Evolutionary conservation across 2,797 vertebrate genomes (phyloP).

Genomic region (Podarcis lilfordi): DNA sequence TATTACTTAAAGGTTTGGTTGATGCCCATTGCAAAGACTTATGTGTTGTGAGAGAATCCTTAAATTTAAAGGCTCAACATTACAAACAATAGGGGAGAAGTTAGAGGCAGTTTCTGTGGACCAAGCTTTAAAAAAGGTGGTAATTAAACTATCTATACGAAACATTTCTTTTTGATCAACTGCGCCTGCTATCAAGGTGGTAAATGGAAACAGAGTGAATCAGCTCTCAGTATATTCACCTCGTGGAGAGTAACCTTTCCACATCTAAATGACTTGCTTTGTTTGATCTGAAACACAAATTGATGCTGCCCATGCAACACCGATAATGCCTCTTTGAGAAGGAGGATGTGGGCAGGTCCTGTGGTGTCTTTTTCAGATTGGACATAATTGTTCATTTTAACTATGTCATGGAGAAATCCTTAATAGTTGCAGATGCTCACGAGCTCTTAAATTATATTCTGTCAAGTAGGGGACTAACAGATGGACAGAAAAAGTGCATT

Average conservation of each 20-base stretch:
- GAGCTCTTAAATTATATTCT: no score
- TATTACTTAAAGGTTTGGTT: conserved; percentile 58
- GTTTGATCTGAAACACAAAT: no score
- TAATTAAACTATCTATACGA: neutral
- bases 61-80: neutral
- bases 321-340: neutral
- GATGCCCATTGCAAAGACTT: conserved; percentile 46
- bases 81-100: neutral
- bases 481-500: no score
- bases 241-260: no score
- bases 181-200: neutral
- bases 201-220: neutral
- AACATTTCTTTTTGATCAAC: neutral
- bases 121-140: neutral
- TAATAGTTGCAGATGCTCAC: no score
- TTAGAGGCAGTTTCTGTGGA: neutral
- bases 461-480: no score
- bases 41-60: conserved; percentile 41
- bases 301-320: neutral
- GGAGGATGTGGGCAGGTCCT: neutral
- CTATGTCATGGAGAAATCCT: no score
- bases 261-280: no score
- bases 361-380: no score
- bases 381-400: no score
- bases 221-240: no score